Base-by-base conservation (phyloP, 2,888 invertebrate genomes). In the Congeria kusceri region DNA sequence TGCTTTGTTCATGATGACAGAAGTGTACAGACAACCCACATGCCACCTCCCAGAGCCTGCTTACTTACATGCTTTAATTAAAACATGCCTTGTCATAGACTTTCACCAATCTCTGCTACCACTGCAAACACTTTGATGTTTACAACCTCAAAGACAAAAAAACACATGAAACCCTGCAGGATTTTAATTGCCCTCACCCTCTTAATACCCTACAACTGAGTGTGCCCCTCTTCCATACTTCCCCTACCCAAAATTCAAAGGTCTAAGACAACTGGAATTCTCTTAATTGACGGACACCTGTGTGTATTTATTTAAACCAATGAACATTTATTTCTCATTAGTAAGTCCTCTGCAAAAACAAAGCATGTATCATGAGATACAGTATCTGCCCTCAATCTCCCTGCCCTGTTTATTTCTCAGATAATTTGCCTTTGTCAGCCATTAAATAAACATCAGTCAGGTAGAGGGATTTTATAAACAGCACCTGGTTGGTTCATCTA, bases 251-350 rank as follows among this genome's bases (percentile, higher is more conserved):
- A 15, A 39, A 39, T 39, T 39, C 39, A 39, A 39, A 39, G 39
- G 39, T 39, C 39, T 39, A 3, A 39, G 39, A 39, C 39, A 39
- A 39, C 39, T 39, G 39, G 39, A 53, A 53, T 53, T 53, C 25
- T 25, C 53, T 23, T 23, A 53, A 53, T 49, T 29, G 65, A 25
- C 27, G n/a, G 39, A 59, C 78, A 78, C 78, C 78, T 78, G 78
- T 70, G 69, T 69, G 69, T 78, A 78, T 78, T 78, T 78, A 73
- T 78, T 78, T 73, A 59, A 65, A 69, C 63, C 69, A 73, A 73
- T 73, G 69, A 64, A 64, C 77, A 77, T 77, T 77, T 77, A 77
- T 73, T 73, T 69, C 73, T 68, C 65, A 69, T 69, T 73, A 73
- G 56, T 53, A 23, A 18, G 39, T 28, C 25, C 56, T 65, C 61